phyloP scores from a whole-genome alignment of 2,113 vertebrate species.

The Seriola aureovittata region DNA sequence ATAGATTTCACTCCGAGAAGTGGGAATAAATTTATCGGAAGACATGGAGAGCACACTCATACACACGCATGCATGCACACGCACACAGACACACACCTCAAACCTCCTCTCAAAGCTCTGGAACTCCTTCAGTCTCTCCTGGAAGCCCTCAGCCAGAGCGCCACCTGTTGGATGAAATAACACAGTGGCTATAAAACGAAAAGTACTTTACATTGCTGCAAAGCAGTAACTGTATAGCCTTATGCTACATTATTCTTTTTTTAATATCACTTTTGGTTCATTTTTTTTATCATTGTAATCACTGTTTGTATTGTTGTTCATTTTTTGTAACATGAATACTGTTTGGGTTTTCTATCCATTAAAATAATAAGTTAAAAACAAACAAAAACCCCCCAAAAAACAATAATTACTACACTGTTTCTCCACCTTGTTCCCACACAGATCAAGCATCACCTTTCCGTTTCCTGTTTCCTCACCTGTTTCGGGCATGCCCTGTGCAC shows the following conservation, averaged over 20 bases:
- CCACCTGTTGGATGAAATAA: conserved; percentile 85
- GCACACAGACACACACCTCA: conserved; percentile 87
- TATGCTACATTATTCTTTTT: not conserved
- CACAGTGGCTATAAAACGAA: not conserved
- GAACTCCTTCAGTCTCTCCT: conserved; percentile 94
- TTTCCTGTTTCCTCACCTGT: conserved; percentile 83
- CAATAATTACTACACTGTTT: no score
- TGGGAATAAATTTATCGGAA: not conserved
- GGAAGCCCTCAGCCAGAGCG: conserved; percentile 95
- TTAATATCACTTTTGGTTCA: no score
- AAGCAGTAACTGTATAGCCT: not conserved
- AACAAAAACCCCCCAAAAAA: no score
- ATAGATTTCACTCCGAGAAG: not conserved
- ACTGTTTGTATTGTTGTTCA: not conserved
- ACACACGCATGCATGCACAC: not conserved
- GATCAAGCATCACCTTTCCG: not conserved
- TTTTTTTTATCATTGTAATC: no score
- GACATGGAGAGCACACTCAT: not conserved
- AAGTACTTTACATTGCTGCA: not conserved
- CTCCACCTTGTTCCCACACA: not conserved
- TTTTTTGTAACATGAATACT: not conserved
- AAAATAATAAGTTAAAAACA: no score
- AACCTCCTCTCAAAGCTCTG: conserved; percentile 96
- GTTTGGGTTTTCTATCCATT: not conserved
- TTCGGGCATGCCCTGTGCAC: conserved; percentile 97